A percentile compares a stretch with the other conserved stretches of the same genome.
Conservation (phyloP, 2,888 invertebrate species). For the Diarsia brunnea region DNA sequence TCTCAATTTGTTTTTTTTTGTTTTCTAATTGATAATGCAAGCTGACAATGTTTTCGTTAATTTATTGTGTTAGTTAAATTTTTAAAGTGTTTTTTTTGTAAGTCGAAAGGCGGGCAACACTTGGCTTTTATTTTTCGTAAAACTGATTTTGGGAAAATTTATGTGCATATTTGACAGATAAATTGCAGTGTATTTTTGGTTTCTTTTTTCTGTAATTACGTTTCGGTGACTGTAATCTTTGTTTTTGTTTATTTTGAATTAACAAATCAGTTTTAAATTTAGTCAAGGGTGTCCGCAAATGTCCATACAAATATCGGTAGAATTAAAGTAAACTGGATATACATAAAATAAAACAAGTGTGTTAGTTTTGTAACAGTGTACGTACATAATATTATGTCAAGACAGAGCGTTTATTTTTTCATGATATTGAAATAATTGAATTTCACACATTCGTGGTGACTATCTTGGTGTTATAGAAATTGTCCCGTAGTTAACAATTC, state of each 20-base stretch:
- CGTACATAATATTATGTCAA: constrained; percentile 67
- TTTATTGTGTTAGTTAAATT: constrained; percentile 77
- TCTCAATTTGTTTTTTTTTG: constrained; percentile 81
- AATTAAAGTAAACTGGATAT: constrained; percentile 63
- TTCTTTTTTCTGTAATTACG: constrained; percentile 9
- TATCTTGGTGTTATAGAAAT: constrained; percentile 58
- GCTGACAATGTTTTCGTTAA: constrained; percentile 73
- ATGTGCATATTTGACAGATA: constrained; percentile 10
- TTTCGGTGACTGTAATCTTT: constrained; percentile 1
- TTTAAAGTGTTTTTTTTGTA: constrained; percentile 67
- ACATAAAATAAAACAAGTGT: constrained; percentile 68
- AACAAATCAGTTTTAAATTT: constrained; percentile 27
- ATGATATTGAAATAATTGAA: constrained; percentile 78
- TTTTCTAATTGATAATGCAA: constrained; percentile 69
- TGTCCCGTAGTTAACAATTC: constrained; percentile 30
- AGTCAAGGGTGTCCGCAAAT: constrained; percentile 67
- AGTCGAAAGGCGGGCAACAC: constrained; percentile 58
- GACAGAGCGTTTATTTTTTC: constrained; percentile 87
- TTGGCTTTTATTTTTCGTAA: constrained; percentile 38
- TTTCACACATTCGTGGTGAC: constrained; percentile 66
- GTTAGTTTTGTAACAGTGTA: constrained; percentile 84
- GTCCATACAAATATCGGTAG: constrained; percentile 84
- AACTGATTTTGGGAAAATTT: constrained; percentile 25
- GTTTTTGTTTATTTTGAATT: constrained; percentile 16
- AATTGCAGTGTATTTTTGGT: constrained; percentile 26